These are phyloP conservation scores for Platycheirus albimanus DNA, from an alignment of 2,888 invertebrate species.

Conservation along the genomic window DNA sequence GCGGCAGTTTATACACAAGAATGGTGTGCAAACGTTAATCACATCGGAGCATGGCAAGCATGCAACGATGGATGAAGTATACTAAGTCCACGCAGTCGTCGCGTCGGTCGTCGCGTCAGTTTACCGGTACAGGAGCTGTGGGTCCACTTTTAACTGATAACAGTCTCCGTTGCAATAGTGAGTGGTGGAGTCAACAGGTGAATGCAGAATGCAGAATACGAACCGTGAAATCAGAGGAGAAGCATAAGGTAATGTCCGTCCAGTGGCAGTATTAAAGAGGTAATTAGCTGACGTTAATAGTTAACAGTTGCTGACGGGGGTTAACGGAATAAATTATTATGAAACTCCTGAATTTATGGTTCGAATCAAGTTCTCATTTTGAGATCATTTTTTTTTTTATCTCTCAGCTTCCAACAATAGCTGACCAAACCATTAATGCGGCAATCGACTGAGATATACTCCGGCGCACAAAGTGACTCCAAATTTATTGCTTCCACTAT, in stretches of 20 bases:
- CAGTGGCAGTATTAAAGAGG: slow-evolving; percentile 50
- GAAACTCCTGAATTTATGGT: not conserved
- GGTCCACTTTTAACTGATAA: slow-evolving; percentile 67
- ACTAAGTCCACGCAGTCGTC: slow-evolving; percentile 56
- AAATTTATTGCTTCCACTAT: slow-evolving; percentile 58
- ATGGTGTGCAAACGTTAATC: slow-evolving; percentile 63
- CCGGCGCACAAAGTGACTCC: slow-evolving; percentile 56
- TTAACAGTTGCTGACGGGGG: slow-evolving; percentile 43
- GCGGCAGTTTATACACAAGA: slow-evolving; percentile 25
- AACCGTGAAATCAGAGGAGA: slow-evolving; percentile 1
- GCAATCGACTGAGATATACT: not conserved
- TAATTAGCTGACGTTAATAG: slow-evolving; percentile 68
- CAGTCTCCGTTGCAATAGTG: slow-evolving; percentile 35
- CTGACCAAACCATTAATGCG: too few relatives aligned
- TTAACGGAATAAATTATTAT: slow-evolving; percentile 49
- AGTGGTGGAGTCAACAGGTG: slow-evolving; percentile 56
- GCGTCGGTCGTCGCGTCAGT: too few relatives aligned
- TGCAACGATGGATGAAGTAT: slow-evolving; percentile 2
- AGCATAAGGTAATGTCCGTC: slow-evolving; percentile 47
- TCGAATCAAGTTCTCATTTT: too few relatives aligned
- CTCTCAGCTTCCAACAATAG: too few relatives aligned
- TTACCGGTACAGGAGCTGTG: slow-evolving; percentile 51
- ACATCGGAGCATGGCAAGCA: slow-evolving; percentile 45
- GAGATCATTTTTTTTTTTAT: too few relatives aligned
- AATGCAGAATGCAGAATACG: slow-evolving; percentile 32